These are phyloP conservation scores for Xestia sexstrigata DNA, from an alignment of 2,888 invertebrate species.

Conservation along the genomic window DNA sequence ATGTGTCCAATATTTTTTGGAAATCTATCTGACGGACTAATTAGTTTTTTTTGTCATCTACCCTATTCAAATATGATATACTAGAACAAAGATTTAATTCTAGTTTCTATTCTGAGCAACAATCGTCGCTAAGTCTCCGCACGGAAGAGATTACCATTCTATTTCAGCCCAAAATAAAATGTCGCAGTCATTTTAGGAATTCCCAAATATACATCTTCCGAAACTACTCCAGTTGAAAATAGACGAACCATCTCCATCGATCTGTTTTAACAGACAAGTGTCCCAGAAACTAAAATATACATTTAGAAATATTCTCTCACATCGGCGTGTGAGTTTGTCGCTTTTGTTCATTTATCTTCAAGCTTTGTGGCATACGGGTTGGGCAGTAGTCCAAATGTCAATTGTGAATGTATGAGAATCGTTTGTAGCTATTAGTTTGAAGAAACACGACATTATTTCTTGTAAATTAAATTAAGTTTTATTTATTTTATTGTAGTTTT, in stretches of 20 bases:
- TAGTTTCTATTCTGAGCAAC: not conserved
- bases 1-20: too few species aligned
- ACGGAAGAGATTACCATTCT: not conserved
- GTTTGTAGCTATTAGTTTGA: conserved; percentile 43
- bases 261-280: conserved; percentile 60
- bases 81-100: not conserved
- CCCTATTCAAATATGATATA: too few species aligned
- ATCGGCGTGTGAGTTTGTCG: conserved; percentile 30
- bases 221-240: conserved; percentile 52
- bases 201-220: conserved; percentile 40
- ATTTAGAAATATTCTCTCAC: conserved; percentile 50
- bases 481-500: conserved; percentile 32
- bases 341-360: conserved; percentile 60
- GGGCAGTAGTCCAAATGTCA: conserved; percentile 54
- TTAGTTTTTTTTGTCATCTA: too few species aligned
- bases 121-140: not conserved
- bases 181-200: conserved; percentile 34
- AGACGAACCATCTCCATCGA: conserved; percentile 60
- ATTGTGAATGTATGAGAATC: conserved; percentile 35
- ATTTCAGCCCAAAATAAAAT: conserved; percentile 14
- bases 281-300: conserved; percentile 67
- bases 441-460: conserved; percentile 18
- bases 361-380: conserved; percentile 35
- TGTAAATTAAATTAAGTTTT: conserved; percentile 17
- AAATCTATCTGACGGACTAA: too few species aligned